phyloP scores from a whole-genome alignment of 2,113 vertebrate genomes.

The Gallinago paraguaiae region DNA sequence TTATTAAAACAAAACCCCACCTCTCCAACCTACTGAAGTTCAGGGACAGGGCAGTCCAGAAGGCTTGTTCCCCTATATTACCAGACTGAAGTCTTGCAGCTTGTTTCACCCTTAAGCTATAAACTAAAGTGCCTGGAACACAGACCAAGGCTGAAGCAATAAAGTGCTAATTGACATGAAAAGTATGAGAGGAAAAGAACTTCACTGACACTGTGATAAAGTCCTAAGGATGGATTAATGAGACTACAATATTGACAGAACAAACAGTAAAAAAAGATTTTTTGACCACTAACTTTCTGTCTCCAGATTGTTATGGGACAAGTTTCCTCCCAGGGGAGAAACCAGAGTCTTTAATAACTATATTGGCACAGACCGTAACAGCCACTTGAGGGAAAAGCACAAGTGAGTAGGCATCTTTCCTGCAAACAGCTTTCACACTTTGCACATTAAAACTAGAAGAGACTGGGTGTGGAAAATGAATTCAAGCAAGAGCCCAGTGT shows the following conservation, averaged over 20 bases:
- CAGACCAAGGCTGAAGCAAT: conserved; percentile 45
- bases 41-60: neutral
- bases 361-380: neutral
- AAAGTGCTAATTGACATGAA: conserved; percentile 70
- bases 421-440: neutral
- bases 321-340: neutral
- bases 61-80: neutral
- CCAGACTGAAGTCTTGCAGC: conserved; percentile 18
- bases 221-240: neutral
- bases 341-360: neutral
- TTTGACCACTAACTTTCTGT: neutral
- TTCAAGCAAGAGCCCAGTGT: neutral
- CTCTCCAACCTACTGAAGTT: neutral
- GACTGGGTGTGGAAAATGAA: neutral
- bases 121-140: conserved; percentile 48
- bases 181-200: neutral
- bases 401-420: neutral
- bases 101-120: neutral
- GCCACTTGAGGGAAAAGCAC: neutral
- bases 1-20: conserved; percentile 10
- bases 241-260: neutral
- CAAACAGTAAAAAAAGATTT: neutral
- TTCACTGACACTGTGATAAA: neutral
- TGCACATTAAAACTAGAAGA: neutral
- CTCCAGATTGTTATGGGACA: conserved; percentile 50